These are phyloP conservation scores for Microtus ochrogaster DNA, from an alignment of 2,113 vertebrate species.

Conservation along the genomic window DNA sequence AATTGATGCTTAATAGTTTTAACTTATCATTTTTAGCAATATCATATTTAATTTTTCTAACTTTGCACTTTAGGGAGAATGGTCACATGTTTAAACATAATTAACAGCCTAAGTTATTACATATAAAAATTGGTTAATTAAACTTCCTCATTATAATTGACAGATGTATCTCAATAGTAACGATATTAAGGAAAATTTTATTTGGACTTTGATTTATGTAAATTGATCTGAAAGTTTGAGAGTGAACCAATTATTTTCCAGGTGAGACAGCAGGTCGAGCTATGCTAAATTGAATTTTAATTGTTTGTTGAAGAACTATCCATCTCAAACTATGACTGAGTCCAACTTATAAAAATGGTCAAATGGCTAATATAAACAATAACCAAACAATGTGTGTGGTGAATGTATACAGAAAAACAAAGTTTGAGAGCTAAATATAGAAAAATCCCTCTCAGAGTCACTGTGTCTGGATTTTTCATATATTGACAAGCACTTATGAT, in stretches of 20 bases:
- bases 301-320: background rate
- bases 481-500: background rate
- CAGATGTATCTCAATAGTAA: background rate
- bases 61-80: background rate
- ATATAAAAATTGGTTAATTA: background rate
- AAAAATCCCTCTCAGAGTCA: background rate
- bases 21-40: background rate
- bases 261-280: background rate
- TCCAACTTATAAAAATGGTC: background rate
- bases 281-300: background rate
- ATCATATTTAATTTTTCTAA: background rate
- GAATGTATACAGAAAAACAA: background rate
- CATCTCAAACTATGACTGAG: background rate
- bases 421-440: background rate
- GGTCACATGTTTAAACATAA: background rate
- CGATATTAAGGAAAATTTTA: background rate
- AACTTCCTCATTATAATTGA: background rate
- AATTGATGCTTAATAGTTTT: background rate
- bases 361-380: background rate
- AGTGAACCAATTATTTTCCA: background rate
- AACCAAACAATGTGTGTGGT: background rate
- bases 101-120: slow-evolving; percentile 16
- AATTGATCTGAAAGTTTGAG: background rate
- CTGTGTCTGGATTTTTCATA: background rate
- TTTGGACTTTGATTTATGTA: background rate